Percentiles rank a stretch among this genome's conserved stretches.
Evolutionary conservation across 1,140 invertebrate genomes (phyloP).

Genomic region (Xylocopa sonorina): DNA sequence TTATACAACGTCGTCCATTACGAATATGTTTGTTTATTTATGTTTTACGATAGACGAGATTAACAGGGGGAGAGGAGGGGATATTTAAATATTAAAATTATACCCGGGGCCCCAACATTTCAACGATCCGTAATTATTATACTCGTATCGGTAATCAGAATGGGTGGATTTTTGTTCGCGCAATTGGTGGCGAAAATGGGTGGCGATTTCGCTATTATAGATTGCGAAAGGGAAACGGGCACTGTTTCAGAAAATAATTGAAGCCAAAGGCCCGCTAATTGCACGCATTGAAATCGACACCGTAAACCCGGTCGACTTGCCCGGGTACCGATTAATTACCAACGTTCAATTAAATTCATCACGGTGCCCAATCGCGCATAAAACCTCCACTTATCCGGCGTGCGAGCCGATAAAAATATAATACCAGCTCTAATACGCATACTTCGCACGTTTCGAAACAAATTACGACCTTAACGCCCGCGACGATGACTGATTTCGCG

Average conservation of each 20-base stretch:
- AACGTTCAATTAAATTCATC: constrained; percentile 50
- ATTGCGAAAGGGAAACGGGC: constrained; percentile 31
- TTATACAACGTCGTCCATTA: constrained; percentile 7
- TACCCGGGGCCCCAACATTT: neutral
- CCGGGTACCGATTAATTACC: constrained; percentile 32
- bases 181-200: constrained; percentile 2
- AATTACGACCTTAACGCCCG: constrained; percentile 36
- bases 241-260: constrained; percentile 21
- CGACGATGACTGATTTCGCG: constrained; percentile 26
- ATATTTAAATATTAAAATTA: neutral
- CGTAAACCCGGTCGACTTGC: constrained; percentile 6
- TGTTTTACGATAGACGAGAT: neutral
- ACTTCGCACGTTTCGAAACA: constrained; percentile 24
- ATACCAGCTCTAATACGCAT: constrained; percentile 28
- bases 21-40: constrained; percentile 12
- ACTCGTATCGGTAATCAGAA: neutral
- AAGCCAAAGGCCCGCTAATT: constrained; percentile 20
- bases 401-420: constrained; percentile 22
- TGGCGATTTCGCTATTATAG: constrained; percentile 9
- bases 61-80: neutral
- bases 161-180: neutral
- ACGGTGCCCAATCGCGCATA: constrained; percentile 31
- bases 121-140: neutral
- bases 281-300: constrained; percentile 42
- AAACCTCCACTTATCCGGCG: constrained; percentile 21